Evolutionary conservation across 1,140 invertebrate species (phyloP).

Genomic region (Leptinotarsa texana): DNA sequence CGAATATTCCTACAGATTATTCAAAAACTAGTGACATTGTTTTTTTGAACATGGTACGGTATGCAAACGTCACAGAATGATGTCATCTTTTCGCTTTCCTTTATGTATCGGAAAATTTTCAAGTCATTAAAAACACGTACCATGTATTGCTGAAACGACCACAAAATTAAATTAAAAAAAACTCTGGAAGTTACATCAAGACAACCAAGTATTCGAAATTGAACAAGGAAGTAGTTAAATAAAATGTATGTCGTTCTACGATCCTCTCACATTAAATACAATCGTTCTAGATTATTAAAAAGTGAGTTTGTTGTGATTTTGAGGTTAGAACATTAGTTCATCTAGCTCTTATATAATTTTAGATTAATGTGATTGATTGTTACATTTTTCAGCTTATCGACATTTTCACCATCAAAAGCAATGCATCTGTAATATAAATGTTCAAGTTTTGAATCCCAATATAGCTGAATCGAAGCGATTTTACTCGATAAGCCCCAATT

Average conservation of each 20-base stretch:
- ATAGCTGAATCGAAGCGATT: conserved; percentile 28
- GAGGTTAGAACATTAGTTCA: conserved; percentile 24
- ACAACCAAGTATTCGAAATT: conserved; percentile 12
- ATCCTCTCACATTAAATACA: conserved; percentile 28
- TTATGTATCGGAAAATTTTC: conserved; percentile 39
- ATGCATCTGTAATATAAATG: conserved; percentile 31
- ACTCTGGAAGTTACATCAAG: conserved; percentile 23
- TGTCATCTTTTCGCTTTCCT: conserved; percentile 33
- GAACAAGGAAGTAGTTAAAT: conserved; percentile 4
- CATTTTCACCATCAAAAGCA: conserved; percentile 25
- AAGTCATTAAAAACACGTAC: conserved; percentile 30
- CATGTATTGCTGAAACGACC: conserved; percentile 6
- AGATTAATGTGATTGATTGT: conserved; percentile 19
- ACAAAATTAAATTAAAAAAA: conserved; percentile 22
- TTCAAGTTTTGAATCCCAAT: conserved; percentile 26
- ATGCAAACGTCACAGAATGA: conserved; percentile 29
- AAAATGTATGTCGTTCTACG: conserved; percentile 37
- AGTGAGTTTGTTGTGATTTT: conserved; percentile 34
- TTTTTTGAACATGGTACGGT: not conserved
- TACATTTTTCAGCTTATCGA: conserved; percentile 38
- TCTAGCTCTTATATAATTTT: conserved; percentile 30
- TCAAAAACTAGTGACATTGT: conserved; percentile 2
- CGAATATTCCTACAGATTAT: too few relatives aligned
- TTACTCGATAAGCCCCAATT: conserved; percentile 29
- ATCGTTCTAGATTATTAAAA: conserved; percentile 32